These are phyloP conservation scores for Triplophysa rosa DNA, from an alignment of 2,113 vertebrate genomes.

Conservation along the genomic window DNA sequence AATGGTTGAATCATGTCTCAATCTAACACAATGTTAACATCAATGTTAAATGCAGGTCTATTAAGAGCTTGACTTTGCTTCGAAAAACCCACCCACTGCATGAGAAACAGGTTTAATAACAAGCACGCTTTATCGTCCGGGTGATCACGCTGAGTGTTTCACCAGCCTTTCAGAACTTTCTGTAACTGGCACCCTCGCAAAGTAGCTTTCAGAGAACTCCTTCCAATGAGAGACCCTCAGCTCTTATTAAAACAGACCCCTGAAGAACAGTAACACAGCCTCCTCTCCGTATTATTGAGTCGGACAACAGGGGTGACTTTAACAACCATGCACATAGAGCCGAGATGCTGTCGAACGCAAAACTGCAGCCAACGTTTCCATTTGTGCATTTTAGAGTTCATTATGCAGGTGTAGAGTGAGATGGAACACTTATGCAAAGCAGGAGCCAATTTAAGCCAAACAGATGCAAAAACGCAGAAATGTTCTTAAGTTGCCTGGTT, in stretches of 20 bases:
- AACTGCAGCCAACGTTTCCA: conserved; percentile 59
- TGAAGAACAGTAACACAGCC: conserved; percentile 7
- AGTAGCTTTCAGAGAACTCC: background rate
- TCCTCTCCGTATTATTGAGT: conserved; percentile 8
- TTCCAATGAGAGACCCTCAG: conserved; percentile 2
- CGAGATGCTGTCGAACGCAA: conserved; percentile 53
- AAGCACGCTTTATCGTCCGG: background rate
- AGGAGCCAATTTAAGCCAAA: conserved; percentile 42
- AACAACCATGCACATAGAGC: conserved; percentile 54
- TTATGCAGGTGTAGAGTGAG: conserved; percentile 60
- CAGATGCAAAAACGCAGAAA: conserved; percentile 41
- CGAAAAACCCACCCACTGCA: background rate
- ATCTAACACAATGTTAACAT: background rate
- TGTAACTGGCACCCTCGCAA: conserved; percentile 14
- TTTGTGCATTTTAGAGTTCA: conserved; percentile 55
- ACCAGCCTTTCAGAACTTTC: conserved; percentile 8
- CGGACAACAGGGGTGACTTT: conserved; percentile 31
- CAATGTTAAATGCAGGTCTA: background rate
- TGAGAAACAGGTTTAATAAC: conserved; percentile 1
- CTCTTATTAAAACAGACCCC: conserved; percentile 39
- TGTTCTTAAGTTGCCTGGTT: conserved; percentile 52
- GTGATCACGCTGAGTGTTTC: background rate
- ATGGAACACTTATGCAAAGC: conserved; percentile 56
- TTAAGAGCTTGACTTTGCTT: background rate
- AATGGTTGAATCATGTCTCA: background rate